Evolutionary conservation across 1,140 invertebrate species (phyloP).

Genomic region (Orius insidiosus): DNA sequence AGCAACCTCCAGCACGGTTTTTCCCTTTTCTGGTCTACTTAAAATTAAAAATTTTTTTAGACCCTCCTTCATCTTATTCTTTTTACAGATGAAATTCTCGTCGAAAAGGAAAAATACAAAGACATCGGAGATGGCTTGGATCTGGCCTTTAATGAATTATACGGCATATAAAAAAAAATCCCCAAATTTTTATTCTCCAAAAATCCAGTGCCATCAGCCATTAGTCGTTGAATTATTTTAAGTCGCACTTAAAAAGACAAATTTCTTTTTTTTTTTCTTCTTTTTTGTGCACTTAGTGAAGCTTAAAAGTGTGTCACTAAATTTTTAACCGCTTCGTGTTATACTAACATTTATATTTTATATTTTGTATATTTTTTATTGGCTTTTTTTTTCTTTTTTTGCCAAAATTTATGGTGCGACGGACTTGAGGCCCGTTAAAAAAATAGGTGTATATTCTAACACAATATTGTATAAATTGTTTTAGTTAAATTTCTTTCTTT

Average conservation of each 20-base stretch:
- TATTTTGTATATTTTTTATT: neutral
- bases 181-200: slow-evolving; percentile 4
- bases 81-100: slow-evolving; percentile 89
- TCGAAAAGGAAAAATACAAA: slow-evolving; percentile 99
- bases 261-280: slow-evolving; percentile 9
- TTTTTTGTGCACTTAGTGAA: slow-evolving; percentile 4
- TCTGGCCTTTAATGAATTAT: slow-evolving; percentile 92
- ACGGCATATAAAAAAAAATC: slow-evolving; percentile 45
- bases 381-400: neutral
- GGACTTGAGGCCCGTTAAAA: neutral
- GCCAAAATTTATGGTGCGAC: slow-evolving; percentile 4
- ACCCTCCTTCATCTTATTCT: slow-evolving; percentile 1
- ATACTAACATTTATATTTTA: slow-evolving; percentile 4
- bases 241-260: slow-evolving; percentile 6
- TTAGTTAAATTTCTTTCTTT: no score
- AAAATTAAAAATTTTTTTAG: neutral
- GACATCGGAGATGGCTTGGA: slow-evolving; percentile 98
- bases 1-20: neutral
- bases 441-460: no score
- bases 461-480: no score
- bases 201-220: neutral
- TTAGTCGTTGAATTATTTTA: neutral
- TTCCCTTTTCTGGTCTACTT: slow-evolving; percentile 3
- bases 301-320: slow-evolving; percentile 1
- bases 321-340: slow-evolving; percentile 1